These are phyloP conservation scores for Ornithoptera priamus DNA, from an alignment of 2,888 invertebrate genomes.

Conservation along the genomic window DNA sequence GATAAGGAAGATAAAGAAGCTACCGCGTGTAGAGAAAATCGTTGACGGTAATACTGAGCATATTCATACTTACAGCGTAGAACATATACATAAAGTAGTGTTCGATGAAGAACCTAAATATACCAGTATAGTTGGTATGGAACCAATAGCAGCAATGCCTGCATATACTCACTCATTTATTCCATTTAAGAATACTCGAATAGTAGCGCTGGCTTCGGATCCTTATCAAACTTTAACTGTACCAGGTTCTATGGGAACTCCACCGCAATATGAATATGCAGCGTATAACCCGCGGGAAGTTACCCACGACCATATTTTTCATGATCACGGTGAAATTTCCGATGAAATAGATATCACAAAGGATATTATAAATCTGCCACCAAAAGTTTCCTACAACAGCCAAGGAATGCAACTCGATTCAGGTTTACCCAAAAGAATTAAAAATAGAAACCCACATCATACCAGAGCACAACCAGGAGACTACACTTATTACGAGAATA, in stretches of 20 bases:
- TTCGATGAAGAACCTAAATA: constrained; percentile 57
- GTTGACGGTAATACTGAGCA: constrained; percentile 77
- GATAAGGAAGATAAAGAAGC: constrained; percentile 68
- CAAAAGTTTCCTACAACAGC: constrained; percentile 63
- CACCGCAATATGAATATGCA: constrained; percentile 65
- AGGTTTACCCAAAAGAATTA: constrained; percentile 43
- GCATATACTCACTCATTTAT: constrained; percentile 47
- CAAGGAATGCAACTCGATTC: constrained; percentile 59
- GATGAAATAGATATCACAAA: constrained; percentile 58
- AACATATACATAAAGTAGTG: constrained; percentile 72
- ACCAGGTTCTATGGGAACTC: constrained; percentile 58
- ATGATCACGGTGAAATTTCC: constrained; percentile 74
- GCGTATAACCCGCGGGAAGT: constrained; percentile 71
- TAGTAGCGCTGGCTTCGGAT: constrained; percentile 55
- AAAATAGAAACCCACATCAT: constrained; percentile 53
- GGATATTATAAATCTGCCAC: constrained; percentile 54
- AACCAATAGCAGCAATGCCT: constrained; percentile 55
- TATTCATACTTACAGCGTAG: constrained; percentile 75
- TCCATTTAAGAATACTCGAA: constrained; percentile 54
- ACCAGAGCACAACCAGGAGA: constrained; percentile 52
- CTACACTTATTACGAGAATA: constrained; percentile 69
- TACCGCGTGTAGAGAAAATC: constrained; percentile 75
- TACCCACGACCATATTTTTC: constrained; percentile 75
- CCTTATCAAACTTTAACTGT: constrained; percentile 49
- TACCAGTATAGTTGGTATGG: constrained; percentile 47